Base-by-base conservation (phyloP, 2,888 invertebrate species). In the Amphipyra berbera region DNA sequence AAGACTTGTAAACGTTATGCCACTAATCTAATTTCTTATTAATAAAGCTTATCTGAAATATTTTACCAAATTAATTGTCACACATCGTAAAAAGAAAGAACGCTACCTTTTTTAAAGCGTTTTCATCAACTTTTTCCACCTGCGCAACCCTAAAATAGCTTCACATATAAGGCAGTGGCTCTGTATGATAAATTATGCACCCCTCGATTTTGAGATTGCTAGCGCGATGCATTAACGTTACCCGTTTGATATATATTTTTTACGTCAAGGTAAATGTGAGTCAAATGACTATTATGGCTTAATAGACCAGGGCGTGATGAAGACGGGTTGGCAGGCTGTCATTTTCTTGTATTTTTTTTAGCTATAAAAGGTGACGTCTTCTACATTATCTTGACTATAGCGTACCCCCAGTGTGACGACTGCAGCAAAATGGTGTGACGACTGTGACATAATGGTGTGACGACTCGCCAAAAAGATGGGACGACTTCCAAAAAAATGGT, bases 151-250 rank as follows among this genome's bases (percentile, higher is more conserved):
- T 21, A 80, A 78, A 94, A 94, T 93, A 93, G 85, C 92, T 88
- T 85, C 82, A 88, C 90, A 93, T 92, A 88, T 88, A 88, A 84
- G 83, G 87, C 82, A 87, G 86, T 84, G 82, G 83, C 86, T 75
- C 78, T 75, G 76, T 79, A 82, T 90, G 90, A 92, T 94, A 94
- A 93, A 94, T 94, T 95, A 94, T 94, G 90, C 94, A 94, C 94
- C 94, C 93, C 89, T 87, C 89, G 89, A 92, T 90, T 90, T 88
- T 74, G 86, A 91, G 90, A 92, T 91, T 91, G 90, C 89, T 86
- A 83, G 85, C 81, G 81, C 85, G 88, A 87, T 91, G 91, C 92
- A 93, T 93, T 92, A 94, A 85, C 87, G 84, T 74, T 80, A 78
- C 82, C 88, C 88, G 88, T 90, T 94, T 92, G 89, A 92, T 90